Evolutionary conservation across 2,888 invertebrate genomes (phyloP).

Genomic region (Oligia latruncula): DNA sequence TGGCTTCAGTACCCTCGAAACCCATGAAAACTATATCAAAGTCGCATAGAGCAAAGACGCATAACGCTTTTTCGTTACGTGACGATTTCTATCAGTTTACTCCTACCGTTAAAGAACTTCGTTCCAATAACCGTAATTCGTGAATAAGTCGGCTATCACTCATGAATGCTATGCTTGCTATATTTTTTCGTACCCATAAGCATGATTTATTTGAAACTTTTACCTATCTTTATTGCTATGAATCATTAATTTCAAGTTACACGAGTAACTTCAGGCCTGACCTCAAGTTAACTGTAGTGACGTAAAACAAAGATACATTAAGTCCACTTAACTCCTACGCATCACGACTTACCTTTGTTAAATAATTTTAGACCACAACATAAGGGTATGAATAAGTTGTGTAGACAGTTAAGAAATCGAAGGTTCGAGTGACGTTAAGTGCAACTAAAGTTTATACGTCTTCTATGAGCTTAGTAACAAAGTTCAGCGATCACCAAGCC

Average conservation of each 20-base stretch:
- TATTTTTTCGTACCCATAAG: not conserved
- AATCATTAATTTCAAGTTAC: slow-evolving; percentile 23
- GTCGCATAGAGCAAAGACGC: too few species aligned
- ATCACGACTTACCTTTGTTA: slow-evolving; percentile 61
- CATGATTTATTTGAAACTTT: not conserved
- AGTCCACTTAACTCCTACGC: slow-evolving; percentile 65
- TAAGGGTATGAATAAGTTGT: slow-evolving; percentile 31
- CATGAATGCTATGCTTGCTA: not conserved
- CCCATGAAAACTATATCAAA: too few species aligned
- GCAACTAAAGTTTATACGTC: not conserved
- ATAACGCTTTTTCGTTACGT: too few species aligned
- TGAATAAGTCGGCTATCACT: not conserved
- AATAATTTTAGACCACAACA: slow-evolving; percentile 55
- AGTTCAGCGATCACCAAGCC: not conserved
- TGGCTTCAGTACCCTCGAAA: too few species aligned
- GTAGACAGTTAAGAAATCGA: too few species aligned
- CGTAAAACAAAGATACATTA: slow-evolving; percentile 66
- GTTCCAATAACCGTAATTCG: too few species aligned
- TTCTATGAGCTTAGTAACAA: not conserved
- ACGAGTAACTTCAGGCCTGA: slow-evolving; percentile 38
- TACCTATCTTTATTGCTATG: not conserved
- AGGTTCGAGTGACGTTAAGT: not conserved
- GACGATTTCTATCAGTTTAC: too few species aligned
- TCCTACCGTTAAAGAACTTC: too few species aligned
- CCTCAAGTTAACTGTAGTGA: slow-evolving; percentile 44